A percentile compares a stretch with the other conserved stretches of the same genome.
Evolutionary conservation across 1,140 invertebrate genomes (phyloP).

Genomic region (Hormaphis cornu): DNA sequence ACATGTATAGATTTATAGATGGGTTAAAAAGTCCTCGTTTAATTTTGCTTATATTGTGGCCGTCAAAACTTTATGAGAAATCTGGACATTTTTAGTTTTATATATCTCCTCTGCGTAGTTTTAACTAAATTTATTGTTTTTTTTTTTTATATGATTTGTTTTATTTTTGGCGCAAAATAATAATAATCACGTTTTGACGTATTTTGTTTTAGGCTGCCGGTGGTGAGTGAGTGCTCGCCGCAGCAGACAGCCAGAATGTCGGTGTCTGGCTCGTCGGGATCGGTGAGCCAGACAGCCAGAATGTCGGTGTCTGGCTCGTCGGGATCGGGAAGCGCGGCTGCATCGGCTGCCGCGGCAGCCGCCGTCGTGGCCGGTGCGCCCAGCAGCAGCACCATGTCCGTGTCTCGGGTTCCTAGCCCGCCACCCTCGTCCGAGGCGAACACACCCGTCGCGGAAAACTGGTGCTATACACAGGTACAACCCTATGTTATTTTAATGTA

Average conservation of each 20-base stretch:
- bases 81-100: no score
- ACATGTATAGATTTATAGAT: no score
- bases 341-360: constrained; percentile 49
- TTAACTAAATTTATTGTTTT: no score
- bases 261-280: constrained; percentile 47
- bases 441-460: constrained; percentile 88
- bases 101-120: no score
- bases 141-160: no score
- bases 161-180: no score
- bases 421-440: constrained; percentile 76
- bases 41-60: no score
- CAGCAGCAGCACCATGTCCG: constrained; percentile 60
- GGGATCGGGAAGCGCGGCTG: constrained; percentile 58
- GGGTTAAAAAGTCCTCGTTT: no score
- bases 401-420: constrained; percentile 81
- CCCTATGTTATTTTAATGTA: no score
- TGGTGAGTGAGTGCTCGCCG: constrained; percentile 75
- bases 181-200: constrained; percentile 16
- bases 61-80: no score
- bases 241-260: constrained; percentile 42
- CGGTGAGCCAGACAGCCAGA: neutral
- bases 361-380: constrained; percentile 62
- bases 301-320: constrained; percentile 48
- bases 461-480: constrained; percentile 90
- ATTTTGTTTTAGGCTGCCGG: constrained; percentile 58